These are phyloP conservation scores for Hystrix brachyura DNA, from an alignment of 2,113 vertebrate species.

Conservation along the genomic window DNA sequence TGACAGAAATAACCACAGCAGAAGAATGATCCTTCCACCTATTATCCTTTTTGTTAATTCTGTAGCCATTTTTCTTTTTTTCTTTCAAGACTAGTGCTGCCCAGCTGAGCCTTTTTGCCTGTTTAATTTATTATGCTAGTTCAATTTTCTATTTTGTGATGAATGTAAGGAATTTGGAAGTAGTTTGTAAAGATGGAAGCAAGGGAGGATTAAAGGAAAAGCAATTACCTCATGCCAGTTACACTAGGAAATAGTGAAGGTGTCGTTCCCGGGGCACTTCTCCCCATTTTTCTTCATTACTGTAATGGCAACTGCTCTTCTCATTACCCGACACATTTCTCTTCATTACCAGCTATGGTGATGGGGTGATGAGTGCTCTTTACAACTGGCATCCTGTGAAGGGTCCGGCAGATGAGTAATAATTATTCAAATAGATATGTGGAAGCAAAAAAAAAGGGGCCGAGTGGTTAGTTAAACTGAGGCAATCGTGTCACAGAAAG, in stretches of 20 bases:
- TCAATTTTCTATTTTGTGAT: slow-evolving; percentile 75
- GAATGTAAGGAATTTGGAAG: slow-evolving; percentile 69
- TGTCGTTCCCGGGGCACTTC: slow-evolving; percentile 52
- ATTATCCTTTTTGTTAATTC: slow-evolving; percentile 71
- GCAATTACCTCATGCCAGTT: slow-evolving; percentile 67
- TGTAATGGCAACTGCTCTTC: not conserved
- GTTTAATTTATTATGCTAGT: slow-evolving; percentile 76
- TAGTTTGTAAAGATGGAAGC: slow-evolving; percentile 64
- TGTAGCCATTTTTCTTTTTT: slow-evolving; percentile 66
- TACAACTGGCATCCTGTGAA: slow-evolving; percentile 49
- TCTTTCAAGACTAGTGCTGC: slow-evolving; percentile 60
- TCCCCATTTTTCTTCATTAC: slow-evolving; percentile 79
- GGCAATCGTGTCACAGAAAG: not conserved
- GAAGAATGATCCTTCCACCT: slow-evolving; percentile 35
- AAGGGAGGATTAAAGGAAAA: slow-evolving; percentile 52
- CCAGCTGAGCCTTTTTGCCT: slow-evolving; percentile 54
- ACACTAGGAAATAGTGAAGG: not conserved
- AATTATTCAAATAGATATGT: slow-evolving; percentile 53
- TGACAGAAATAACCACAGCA: slow-evolving; percentile 73
- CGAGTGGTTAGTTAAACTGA: slow-evolving; percentile 46
- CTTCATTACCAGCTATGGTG: slow-evolving; percentile 58
- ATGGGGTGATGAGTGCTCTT: slow-evolving; percentile 45
- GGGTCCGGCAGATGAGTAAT: slow-evolving; percentile 57
- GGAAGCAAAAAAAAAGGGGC: not conserved
- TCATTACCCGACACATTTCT: slow-evolving; percentile 64